Evolutionary conservation across 2,888 invertebrate species (phyloP).

Genomic region (Hirtodrosophila alboralis): DNA sequence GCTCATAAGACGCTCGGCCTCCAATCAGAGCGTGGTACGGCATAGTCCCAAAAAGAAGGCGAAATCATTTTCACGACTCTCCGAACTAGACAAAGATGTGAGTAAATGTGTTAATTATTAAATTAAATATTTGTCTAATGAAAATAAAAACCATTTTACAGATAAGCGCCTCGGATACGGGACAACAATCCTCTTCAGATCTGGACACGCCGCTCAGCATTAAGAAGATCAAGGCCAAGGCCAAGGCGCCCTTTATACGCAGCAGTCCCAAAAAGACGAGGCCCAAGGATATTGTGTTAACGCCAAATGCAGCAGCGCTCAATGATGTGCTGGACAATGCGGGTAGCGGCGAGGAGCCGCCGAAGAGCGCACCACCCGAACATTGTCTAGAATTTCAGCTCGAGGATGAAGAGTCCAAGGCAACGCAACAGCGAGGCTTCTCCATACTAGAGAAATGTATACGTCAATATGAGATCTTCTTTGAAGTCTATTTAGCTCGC

Average conservation of each 20-base stretch:
- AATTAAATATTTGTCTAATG: too few species aligned
- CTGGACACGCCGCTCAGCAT: slow-evolving; percentile 82
- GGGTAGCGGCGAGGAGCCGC: slow-evolving; percentile 63
- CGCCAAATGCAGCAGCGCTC: slow-evolving; percentile 34
- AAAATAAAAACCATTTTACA: slow-evolving; percentile 20
- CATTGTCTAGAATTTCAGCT: slow-evolving; percentile 55
- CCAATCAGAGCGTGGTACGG: slow-evolving; percentile 85
- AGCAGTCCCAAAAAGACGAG: slow-evolving; percentile 81
- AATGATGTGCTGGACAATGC: slow-evolving; percentile 31
- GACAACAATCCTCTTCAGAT: slow-evolving; percentile 83
- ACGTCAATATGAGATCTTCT: slow-evolving; percentile 86
- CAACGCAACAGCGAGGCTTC: slow-evolving; percentile 76
- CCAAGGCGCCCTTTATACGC: slow-evolving; percentile 81
- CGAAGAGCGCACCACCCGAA: slow-evolving; percentile 77
- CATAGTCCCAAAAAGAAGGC: slow-evolving; percentile 85
- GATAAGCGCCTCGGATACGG: slow-evolving; percentile 83
- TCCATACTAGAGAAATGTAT: slow-evolving; percentile 86
- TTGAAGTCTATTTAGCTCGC: slow-evolving; percentile 81
- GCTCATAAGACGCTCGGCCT: slow-evolving; percentile 85
- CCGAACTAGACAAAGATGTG: slow-evolving; percentile 85
- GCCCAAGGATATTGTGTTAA: slow-evolving; percentile 76
- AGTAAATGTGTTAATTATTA: slow-evolving; percentile 24
- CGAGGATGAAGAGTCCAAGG: slow-evolving; percentile 68
- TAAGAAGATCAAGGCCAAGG: slow-evolving; percentile 83
- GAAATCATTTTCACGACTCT: slow-evolving; percentile 86